Percentiles rank a stretch among this genome's conserved stretches.
Evolutionary conservation across 2,113 vertebrate species (phyloP).

Genomic region (Cichladusa arquata): DNA sequence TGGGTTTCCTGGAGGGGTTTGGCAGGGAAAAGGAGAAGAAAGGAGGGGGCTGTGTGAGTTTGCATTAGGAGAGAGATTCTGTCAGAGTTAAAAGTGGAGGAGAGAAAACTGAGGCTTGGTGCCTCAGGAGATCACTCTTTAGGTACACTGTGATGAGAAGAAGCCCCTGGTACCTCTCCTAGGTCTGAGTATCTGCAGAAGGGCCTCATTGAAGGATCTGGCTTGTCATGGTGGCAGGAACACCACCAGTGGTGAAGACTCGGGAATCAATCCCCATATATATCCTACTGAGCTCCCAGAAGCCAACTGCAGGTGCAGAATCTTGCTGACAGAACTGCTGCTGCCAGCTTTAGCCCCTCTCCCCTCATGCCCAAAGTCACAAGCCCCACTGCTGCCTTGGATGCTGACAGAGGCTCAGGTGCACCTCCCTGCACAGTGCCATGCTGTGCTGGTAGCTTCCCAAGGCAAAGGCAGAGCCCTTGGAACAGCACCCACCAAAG

Average conservation of each 20-base stretch:
- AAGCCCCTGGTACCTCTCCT: neutral
- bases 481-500: constrained; percentile 45
- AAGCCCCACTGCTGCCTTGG: neutral
- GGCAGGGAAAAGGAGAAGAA: neutral
- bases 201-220: neutral
- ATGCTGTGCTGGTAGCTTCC: neutral
- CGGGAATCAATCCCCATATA: neutral
- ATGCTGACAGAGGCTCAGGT: neutral
- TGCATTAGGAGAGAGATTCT: neutral
- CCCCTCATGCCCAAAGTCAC: neutral
- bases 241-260: neutral
- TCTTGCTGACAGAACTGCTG: neutral
- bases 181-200: neutral
- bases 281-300: neutral
- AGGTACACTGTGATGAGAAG: neutral
- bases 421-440: neutral
- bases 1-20: neutral
- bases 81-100: neutral
- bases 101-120: neutral
- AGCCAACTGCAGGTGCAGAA: neutral
- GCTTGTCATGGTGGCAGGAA: neutral
- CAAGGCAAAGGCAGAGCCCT: constrained; percentile 3
- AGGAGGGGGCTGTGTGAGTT: neutral
- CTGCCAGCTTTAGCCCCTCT: neutral
- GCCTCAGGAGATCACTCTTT: neutral